These are phyloP conservation scores for Stictocephala bisonia DNA, from an alignment of 2,888 invertebrate species.

Conservation along the genomic window DNA sequence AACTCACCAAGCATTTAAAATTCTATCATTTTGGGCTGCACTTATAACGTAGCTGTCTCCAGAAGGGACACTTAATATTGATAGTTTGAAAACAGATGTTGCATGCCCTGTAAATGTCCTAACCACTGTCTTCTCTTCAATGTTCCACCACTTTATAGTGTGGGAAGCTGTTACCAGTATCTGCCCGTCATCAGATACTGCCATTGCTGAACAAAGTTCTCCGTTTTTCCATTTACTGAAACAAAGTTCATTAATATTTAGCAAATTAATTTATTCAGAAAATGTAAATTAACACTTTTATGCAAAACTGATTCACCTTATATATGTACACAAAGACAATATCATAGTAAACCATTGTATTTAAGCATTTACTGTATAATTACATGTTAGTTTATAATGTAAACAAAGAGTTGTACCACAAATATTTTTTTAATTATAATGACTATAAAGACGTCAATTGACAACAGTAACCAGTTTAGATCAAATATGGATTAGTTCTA, in stretches of 20 bases:
- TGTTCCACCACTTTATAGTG: constrained; percentile 74
- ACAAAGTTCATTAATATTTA: too few relatives aligned
- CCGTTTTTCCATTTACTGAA: constrained; percentile 76
- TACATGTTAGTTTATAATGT: too few relatives aligned
- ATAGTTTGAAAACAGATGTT: constrained; percentile 17
- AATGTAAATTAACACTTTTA: too few relatives aligned
- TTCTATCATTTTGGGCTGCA: constrained; percentile 41
- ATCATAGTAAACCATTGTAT: constrained; percentile 48
- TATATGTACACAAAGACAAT: too few relatives aligned
- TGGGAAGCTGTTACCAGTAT: constrained; percentile 60
- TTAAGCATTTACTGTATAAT: constrained; percentile 50
- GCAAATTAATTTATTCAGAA: too few relatives aligned
- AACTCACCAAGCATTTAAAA: constrained; percentile 43
- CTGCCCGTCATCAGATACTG: constrained; percentile 63
- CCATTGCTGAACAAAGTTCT: constrained; percentile 64
- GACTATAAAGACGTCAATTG: too few relatives aligned
- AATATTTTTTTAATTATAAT: too few relatives aligned
- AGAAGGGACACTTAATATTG: constrained; percentile 3
- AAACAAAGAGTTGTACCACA: too few relatives aligned
- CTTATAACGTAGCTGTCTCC: constrained; percentile 42
- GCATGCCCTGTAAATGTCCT: constrained; percentile 74
- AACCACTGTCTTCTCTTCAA: constrained; percentile 70
- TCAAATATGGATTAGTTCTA: too few relatives aligned
- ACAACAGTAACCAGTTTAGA: too few relatives aligned
- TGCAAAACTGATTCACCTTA: too few relatives aligned